Evolutionary conservation across 2,113 vertebrate species (phyloP), one percentile per base, ranked within the genome.

Genomic region (Alaudala cheleensis): DNA sequence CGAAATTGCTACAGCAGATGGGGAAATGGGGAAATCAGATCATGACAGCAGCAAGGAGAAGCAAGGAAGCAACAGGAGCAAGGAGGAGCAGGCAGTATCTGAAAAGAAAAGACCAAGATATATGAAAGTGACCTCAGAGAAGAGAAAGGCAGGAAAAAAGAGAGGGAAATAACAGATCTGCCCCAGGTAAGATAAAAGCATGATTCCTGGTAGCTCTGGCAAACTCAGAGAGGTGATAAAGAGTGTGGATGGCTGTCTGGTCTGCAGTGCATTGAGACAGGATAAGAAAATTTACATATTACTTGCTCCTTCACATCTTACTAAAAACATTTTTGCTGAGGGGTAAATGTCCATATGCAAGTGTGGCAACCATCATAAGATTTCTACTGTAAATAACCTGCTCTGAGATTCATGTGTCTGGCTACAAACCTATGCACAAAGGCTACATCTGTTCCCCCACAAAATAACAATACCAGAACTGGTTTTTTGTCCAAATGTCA

Each of bases 1-100:
- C 66, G 74, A 73, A 91, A 94, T 77, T 79, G 81, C 61, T 87
- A 88, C 51, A 95, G 94, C 93, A 95, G 94, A 95, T 86, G 85
- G 93, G 79, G 76, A 95, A 95, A 95, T 44, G 70, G 42, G 74
- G 92, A 93, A 93, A 90, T 73, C 70, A 29, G 90, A 90, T 74
- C 71, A 37, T 42, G 86, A 86, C 76, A 86, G 79, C 76, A 83
- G 88, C 37, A 88, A 73, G 58, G 24, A 91, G 50, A 74, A 90
- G 47, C 54, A 77, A 88, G 60, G 62, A 92, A 91, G 50, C 54
- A 94, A 85, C 34, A 69, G 54, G 54, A 81, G 58, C 64, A 88
- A 28, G 14, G 47, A 87, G 47, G 79, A 88, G 80, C 58, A 73
- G 71, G 60, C 77, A 81, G 51, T 22, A 90, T 95, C 62, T 82